These are phyloP conservation scores for Noctua fimbriata DNA, from an alignment of 2,888 invertebrate genomes.

Conservation along the genomic window DNA sequence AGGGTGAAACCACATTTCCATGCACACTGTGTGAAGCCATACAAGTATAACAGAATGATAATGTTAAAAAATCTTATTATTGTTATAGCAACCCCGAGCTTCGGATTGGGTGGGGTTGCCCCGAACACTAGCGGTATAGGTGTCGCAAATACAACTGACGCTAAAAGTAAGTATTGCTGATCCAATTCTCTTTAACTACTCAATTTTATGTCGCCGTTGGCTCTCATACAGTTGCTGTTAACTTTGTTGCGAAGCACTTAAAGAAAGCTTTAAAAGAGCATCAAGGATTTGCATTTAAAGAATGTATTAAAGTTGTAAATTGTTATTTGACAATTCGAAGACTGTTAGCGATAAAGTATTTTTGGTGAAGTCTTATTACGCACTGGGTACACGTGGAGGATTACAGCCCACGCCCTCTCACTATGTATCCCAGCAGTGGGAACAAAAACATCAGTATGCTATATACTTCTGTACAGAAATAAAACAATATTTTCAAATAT, in stretches of 20 bases:
- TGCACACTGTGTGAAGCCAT: no score
- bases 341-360: no score
- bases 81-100: conserved; percentile 81
- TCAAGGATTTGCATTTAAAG: not conserved
- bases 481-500: not conserved
- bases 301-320: not conserved
- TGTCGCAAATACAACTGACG: conserved; percentile 79
- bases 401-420: no score
- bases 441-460: not conserved
- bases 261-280: not conserved
- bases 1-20: no score
- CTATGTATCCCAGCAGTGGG: not conserved
- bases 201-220: not conserved
- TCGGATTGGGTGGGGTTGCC: conserved; percentile 92
- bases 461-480: not conserved
- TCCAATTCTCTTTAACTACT: not conserved
- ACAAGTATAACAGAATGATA: not conserved
- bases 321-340: not conserved
- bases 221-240: not conserved
- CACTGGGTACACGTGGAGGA: not conserved
- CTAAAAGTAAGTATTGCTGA: conserved; percentile 80
- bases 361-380: no score
- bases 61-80: not conserved
- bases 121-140: conserved; percentile 84
- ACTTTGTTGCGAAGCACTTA: not conserved